A percentile compares a stretch with the other conserved stretches of the same genome.
phyloP scores from a whole-genome alignment of 2,797 vertebrate genomes.

The Melanotaenia trifasciata region DNA sequence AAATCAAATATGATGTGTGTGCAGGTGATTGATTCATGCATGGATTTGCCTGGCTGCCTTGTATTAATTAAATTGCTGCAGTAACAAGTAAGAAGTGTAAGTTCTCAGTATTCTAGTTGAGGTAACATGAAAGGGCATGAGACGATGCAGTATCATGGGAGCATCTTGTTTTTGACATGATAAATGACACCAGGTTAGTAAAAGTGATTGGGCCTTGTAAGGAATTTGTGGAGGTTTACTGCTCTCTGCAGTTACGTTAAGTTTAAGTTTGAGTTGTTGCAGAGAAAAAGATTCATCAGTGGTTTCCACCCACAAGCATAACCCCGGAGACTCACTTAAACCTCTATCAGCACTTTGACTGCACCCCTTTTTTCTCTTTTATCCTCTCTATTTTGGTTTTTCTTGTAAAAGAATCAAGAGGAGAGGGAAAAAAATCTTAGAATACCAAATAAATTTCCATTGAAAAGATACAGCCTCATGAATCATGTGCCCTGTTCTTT shows the following conservation, averaged over 20 bases:
- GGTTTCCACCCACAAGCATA: conserved; percentile 4
- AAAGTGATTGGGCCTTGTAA: conserved; percentile 16
- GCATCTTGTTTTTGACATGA: conserved; percentile 13
- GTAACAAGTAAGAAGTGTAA: conserved; percentile 18
- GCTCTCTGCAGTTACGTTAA: neutral
- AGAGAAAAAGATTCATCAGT: conserved; percentile 27
- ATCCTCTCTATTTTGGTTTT: conserved; percentile 2
- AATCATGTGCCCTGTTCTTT: too few species aligned
- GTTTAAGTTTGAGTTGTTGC: conserved; percentile 13
- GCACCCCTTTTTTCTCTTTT: conserved; percentile 12
- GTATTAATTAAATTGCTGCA: conserved; percentile 37
- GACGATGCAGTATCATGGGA: conserved; percentile 1
- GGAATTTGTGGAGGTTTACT: conserved; percentile 19
- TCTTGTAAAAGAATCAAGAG: conserved; percentile 14
- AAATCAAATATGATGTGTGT: conserved; percentile 52
- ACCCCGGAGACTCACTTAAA: conserved; percentile 33
- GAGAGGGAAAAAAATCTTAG: neutral
- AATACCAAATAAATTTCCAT: too few species aligned
- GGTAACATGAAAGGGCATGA: conserved; percentile 18
- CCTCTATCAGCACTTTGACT: conserved; percentile 35
- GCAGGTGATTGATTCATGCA: conserved; percentile 42
- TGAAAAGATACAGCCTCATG: too few species aligned
- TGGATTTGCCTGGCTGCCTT: neutral
- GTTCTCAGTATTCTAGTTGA: conserved; percentile 15
- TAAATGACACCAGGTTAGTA: conserved; percentile 37